Conservation (phyloP, 2,888 invertebrate species). For the Neoascia interrupta region DNA sequence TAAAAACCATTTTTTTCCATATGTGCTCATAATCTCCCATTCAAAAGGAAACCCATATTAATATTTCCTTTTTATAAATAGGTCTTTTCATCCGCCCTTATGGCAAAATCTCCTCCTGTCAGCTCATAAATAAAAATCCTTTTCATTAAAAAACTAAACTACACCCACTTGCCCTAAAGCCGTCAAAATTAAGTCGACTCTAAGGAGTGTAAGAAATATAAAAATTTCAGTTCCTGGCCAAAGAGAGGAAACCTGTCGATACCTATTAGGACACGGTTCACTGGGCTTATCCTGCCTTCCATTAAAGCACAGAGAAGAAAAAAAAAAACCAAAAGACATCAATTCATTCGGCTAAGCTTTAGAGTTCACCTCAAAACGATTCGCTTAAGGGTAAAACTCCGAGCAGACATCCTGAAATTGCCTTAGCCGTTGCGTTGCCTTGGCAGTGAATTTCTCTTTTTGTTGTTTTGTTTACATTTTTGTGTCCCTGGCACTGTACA, state of each 20-base stretch:
- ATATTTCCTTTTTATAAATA: too few relatives aligned
- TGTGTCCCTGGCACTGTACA: slow-evolving; percentile 20
- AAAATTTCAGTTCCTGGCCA: too few relatives aligned
- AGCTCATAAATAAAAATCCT: too few relatives aligned
- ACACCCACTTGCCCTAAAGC: too few relatives aligned
- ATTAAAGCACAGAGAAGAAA: slow-evolving; percentile 9
- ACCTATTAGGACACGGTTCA: slow-evolving; percentile 61
- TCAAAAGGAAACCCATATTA: too few relatives aligned
- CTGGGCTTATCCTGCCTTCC: slow-evolving; percentile 45
- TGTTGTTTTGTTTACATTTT: slow-evolving; percentile 30
- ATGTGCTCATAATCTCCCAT: too few relatives aligned
- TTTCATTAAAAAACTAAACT: too few relatives aligned
- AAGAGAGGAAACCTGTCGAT: slow-evolving; percentile 57
- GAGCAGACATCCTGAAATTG: slow-evolving; percentile 29
- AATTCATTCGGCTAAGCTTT: background rate
- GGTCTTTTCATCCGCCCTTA: too few relatives aligned
- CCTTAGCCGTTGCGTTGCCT: slow-evolving; percentile 45
- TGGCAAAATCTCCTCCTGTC: too few relatives aligned
- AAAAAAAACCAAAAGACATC: background rate
- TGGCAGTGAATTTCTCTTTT: background rate
- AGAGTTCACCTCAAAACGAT: slow-evolving; percentile 31
- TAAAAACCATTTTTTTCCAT: too few relatives aligned
- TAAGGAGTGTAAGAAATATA: too few relatives aligned
- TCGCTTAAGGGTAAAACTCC: slow-evolving; percentile 46
- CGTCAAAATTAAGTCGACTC: too few relatives aligned